These are phyloP conservation scores for Plebejus argus DNA, from an alignment of 2,888 invertebrate species.

Conservation along the genomic window DNA sequence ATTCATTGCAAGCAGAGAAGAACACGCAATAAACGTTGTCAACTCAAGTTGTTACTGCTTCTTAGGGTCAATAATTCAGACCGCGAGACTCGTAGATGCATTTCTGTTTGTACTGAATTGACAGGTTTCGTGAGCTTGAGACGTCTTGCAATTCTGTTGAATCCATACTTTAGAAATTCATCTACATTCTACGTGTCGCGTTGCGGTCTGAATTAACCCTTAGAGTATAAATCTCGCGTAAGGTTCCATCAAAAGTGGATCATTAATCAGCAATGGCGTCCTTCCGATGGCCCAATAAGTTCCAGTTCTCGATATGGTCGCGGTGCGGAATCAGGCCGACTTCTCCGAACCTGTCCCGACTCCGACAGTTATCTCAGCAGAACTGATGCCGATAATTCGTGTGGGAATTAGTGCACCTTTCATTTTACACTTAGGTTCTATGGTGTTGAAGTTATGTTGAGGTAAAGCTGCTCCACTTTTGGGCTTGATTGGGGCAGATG, in stretches of 20 bases:
- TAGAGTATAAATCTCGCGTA: neutral
- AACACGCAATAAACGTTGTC: too few relatives aligned
- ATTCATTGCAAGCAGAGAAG: too few relatives aligned
- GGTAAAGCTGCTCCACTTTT: neutral
- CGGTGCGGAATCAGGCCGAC: slow-evolving; percentile 11
- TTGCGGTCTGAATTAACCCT: too few relatives aligned
- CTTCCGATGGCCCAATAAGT: slow-evolving; percentile 14
- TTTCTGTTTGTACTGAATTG: too few relatives aligned
- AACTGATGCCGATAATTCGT: slow-evolving; percentile 20
- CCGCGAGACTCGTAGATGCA: too few relatives aligned
- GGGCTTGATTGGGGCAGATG: neutral
- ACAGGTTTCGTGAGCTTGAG: too few relatives aligned
- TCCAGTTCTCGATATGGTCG: slow-evolving; percentile 30
- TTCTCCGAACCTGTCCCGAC: slow-evolving; percentile 24
- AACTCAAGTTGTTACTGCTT: too few relatives aligned
- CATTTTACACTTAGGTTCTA: slow-evolving; percentile 18
- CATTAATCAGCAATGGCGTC: slow-evolving; percentile 8
- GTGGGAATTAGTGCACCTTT: slow-evolving; percentile 24
- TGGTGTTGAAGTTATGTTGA: neutral
- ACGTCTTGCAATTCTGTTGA: too few relatives aligned
- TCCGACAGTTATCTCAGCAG: slow-evolving; percentile 27
- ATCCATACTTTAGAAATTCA: too few relatives aligned
- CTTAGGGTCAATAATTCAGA: too few relatives aligned
- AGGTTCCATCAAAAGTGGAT: slow-evolving; percentile 17
- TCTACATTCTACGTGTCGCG: too few relatives aligned